These are phyloP conservation scores for Lochmaea crataegi DNA, from an alignment of 2,888 invertebrate genomes.

Conservation along the genomic window DNA sequence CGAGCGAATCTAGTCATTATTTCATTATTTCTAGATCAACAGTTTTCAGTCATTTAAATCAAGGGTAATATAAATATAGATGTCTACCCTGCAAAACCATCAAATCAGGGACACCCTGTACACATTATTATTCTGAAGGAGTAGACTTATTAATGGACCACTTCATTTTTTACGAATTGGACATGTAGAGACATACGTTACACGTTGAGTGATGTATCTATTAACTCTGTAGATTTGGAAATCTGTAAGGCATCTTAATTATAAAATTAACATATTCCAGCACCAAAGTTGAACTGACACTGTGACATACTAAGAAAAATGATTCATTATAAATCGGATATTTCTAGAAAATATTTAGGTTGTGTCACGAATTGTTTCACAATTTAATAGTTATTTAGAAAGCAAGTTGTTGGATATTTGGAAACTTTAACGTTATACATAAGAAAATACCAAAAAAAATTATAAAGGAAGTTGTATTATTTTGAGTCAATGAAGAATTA, in stretches of 20 bases:
- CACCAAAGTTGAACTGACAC: constrained; percentile 5
- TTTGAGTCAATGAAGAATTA: too few species aligned
- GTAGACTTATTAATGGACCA: too few species aligned
- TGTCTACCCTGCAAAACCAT: too few species aligned
- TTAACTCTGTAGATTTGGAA: neutral
- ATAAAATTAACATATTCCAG: constrained; percentile 18
- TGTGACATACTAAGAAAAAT: constrained; percentile 1
- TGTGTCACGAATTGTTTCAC: neutral
- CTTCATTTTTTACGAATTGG: neutral
- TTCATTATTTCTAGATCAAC: too few species aligned
- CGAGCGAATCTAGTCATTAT: neutral
- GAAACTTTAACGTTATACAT: too few species aligned
- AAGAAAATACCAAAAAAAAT: too few species aligned
- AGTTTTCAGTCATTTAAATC: too few species aligned
- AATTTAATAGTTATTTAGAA: neutral
- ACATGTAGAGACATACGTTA: neutral
- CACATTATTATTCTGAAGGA: too few species aligned
- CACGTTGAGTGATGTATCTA: constrained; percentile 1
- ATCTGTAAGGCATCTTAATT: neutral
- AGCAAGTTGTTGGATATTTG: neutral
- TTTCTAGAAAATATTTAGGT: neutral
- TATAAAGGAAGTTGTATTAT: too few species aligned
- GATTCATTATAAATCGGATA: neutral
- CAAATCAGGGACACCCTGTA: too few species aligned
- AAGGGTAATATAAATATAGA: neutral